These are phyloP conservation scores for Bradypus variegatus DNA, from an alignment of 2,797 vertebrate genomes.

Conservation along the genomic window DNA sequence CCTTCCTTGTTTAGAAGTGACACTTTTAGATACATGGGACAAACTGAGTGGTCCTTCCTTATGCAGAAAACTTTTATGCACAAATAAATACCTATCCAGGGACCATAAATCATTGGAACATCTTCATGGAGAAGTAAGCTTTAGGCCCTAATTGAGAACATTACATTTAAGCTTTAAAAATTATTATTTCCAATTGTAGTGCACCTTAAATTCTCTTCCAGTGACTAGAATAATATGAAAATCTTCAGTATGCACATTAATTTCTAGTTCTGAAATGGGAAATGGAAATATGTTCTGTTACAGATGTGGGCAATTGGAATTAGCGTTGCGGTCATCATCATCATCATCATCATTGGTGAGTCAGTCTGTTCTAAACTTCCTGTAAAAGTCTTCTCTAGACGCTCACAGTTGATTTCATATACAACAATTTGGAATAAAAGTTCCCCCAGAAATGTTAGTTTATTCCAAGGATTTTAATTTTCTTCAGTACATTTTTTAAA, in stretches of 20 bases:
- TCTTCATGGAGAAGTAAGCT: neutral
- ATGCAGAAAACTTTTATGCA: neutral
- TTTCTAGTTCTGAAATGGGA: neutral
- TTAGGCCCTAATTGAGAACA: neutral
- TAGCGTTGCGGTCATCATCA: constrained; percentile 71
- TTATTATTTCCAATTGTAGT: neutral
- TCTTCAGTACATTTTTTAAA: neutral
- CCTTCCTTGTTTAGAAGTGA: neutral
- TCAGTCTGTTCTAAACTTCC: neutral
- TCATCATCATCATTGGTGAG: constrained; percentile 81
- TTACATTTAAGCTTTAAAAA: neutral
- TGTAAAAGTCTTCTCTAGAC: neutral
- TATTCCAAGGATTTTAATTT: neutral
- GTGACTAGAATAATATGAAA: neutral
- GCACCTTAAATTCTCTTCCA: neutral
- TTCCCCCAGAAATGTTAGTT: neutral
- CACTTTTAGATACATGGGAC: no score
- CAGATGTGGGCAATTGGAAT: constrained; percentile 83
- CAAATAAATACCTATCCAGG: neutral
- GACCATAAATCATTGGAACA: neutral
- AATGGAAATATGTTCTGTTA: neutral
- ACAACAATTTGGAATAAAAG: neutral
- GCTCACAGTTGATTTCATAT: no score
- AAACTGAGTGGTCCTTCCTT: neutral
- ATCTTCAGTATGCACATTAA: accelerated